phyloP scores from a whole-genome alignment of 1,140 invertebrate genomes.

The Catajapyx aquilonaris region DNA sequence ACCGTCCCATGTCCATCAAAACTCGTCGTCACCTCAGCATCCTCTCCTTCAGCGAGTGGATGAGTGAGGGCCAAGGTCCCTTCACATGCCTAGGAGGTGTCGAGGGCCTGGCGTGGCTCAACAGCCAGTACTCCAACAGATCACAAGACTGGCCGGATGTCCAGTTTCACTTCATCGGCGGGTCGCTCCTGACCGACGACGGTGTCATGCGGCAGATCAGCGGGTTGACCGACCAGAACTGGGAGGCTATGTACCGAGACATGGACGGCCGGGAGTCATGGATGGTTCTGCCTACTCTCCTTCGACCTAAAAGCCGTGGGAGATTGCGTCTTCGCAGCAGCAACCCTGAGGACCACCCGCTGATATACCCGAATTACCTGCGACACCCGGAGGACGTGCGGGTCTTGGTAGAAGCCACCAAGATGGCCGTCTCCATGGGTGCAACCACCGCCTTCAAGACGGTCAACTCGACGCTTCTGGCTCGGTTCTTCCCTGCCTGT shows the following conservation, averaged over 20 bases:
- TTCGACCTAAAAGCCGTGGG: conserved; percentile 63
- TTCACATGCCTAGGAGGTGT: conserved; percentile 74
- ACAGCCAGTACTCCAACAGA: conserved; percentile 54
- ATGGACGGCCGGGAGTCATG: conserved; percentile 54
- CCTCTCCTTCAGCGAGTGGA: conserved; percentile 46
- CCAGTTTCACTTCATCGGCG: conserved; percentile 67
- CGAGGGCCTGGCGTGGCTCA: conserved; percentile 69
- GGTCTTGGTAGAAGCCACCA: conserved; percentile 55
- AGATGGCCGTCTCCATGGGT: conserved; percentile 55
- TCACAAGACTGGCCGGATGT: conserved; percentile 57
- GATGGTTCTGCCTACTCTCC: conserved; percentile 53
- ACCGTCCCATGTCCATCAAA: conserved; percentile 53
- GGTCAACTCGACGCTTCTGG: conserved; percentile 52
- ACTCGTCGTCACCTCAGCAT: conserved; percentile 54
- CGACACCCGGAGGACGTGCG: conserved; percentile 54
- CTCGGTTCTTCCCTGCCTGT: conserved; percentile 60
- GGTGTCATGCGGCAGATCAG: conserved; percentile 52
- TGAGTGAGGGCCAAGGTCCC: conserved; percentile 59
- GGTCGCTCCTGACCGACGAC: conserved; percentile 56
- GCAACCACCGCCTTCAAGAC: conserved; percentile 56
- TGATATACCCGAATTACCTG: conserved; percentile 84
- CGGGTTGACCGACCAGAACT: conserved; percentile 53
- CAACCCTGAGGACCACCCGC: conserved; percentile 60
- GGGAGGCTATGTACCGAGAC: conserved; percentile 65
- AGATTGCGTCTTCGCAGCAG: conserved; percentile 50